These are phyloP conservation scores for Onychorhynchus coronatus DNA, from an alignment of 2,113 vertebrate genomes.

Conservation along the genomic window DNA sequence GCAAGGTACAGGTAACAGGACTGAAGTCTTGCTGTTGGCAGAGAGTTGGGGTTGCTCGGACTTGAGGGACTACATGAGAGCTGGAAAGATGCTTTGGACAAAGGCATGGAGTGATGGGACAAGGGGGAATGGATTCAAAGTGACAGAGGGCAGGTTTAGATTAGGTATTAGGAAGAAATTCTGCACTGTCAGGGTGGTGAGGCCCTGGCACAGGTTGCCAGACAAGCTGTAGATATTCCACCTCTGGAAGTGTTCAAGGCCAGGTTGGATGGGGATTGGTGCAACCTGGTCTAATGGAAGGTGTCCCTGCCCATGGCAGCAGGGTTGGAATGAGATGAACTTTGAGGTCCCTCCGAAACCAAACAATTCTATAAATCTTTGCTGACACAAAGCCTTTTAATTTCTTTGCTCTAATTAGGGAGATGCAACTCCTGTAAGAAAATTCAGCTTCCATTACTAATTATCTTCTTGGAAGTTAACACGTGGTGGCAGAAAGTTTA, in stretches of 20 bases:
- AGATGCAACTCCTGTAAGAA: not conserved
- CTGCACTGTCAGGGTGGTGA: not conserved
- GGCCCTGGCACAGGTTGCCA: not conserved
- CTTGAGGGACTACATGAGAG: not conserved
- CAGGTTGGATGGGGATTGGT: not conserved
- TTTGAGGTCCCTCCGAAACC: not conserved
- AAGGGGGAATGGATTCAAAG: not conserved
- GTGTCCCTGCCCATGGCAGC: not conserved
- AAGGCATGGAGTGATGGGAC: not conserved
- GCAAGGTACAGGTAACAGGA: constrained; percentile 74
- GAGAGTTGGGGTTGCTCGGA: not conserved
- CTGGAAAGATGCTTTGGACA: not conserved
- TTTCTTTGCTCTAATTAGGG: not conserved
- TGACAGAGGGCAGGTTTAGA: not conserved
- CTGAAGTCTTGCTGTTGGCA: not conserved
- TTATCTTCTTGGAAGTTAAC: not conserved
- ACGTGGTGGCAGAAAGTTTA: not conserved
- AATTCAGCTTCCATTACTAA: not conserved
- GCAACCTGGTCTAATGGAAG: not conserved
- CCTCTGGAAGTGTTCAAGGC: not conserved
- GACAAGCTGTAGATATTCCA: not conserved
- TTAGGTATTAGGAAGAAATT: not conserved
- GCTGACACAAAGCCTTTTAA: not conserved
- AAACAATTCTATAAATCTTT: not conserved
- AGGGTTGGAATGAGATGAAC: not conserved